A percentile compares a stretch with the other conserved stretches of the same genome.
Evolutionary conservation across 2,113 vertebrate genomes (phyloP).

Genomic region (Alexandromys fortis): DNA sequence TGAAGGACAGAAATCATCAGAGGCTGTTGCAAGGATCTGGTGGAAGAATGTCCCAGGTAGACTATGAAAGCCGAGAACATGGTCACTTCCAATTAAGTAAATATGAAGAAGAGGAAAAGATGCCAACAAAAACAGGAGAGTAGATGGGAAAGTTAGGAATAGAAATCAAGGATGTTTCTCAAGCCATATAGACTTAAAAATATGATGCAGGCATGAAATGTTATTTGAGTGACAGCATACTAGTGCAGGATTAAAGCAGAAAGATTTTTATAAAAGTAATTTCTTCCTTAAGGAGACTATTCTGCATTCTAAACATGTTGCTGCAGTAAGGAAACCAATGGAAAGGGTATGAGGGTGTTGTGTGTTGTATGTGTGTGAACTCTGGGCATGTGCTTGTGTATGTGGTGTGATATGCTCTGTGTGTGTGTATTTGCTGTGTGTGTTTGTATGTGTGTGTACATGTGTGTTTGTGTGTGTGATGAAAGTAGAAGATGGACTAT

Average conservation of each 20-base stretch:
- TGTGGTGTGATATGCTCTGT: too few relatives aligned
- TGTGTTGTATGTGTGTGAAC: too few relatives aligned
- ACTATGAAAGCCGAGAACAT: background rate
- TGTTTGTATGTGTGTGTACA: too few relatives aligned
- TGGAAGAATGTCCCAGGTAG: background rate
- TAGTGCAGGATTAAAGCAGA: background rate
- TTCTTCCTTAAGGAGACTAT: slow-evolving; percentile 20
- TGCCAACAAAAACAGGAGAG: background rate
- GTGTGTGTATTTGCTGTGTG: too few relatives aligned
- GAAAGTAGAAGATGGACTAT: too few relatives aligned
- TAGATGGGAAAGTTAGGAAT: background rate
- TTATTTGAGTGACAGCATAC: too few relatives aligned
- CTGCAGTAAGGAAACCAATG: background rate
- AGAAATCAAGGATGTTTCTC: background rate
- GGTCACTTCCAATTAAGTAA: background rate
- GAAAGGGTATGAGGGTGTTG: background rate
- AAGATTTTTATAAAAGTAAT: background rate
- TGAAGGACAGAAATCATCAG: background rate
- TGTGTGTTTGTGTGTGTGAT: too few relatives aligned
- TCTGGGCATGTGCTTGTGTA: too few relatives aligned
- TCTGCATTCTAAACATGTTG: background rate
- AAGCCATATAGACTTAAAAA: too few relatives aligned
- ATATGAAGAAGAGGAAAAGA: background rate
- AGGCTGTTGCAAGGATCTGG: background rate
- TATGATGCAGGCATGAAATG: too few relatives aligned